Evolutionary conservation across 2,797 vertebrate species (phyloP), one percentile per base, ranked within the genome.

Genomic region (Sebastes ruberrimus): DNA sequence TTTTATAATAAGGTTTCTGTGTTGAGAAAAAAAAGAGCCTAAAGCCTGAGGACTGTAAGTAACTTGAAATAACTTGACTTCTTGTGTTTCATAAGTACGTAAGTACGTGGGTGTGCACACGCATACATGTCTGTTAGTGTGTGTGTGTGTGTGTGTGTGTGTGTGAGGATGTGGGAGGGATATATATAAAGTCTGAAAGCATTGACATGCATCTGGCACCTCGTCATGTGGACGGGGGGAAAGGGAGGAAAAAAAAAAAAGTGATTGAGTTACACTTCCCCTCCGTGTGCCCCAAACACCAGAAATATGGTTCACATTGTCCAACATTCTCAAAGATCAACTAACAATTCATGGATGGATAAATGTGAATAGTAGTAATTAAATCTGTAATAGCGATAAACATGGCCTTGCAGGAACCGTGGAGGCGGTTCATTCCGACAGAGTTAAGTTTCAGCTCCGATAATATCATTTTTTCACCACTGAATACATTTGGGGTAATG

Each of bases 191-290:
- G 83, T 90, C 87, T 91, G 84, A 91, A 95, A 92, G 91, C 92
- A 86, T 92, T 93, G 92, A 94, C 91, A 92, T 72, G 88, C 93
- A 94, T 95, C 93, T 95, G 94, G 93, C 94, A 95, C 93, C 85
- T 95, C 87, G 77, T 95, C 93, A 93, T 91, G 88, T 90, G 78
- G 88, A 92, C 71, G 69, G 88, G 74, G 74, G 33, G 30, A 52
- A 55, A 28, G 42, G 25, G 57, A 27, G 33, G 81, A 25, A 16
- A 83, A 88, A 89, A 88, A 91, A 86, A 74, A 76, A 56, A 89
- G 89, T 88, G 93, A 94, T 95, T 93, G 93, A 95, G 94, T 95
- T 95, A 95, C 94, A 86, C 85, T 93, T 89, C 90, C 89, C 88
- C 89, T 90, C 87, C 10, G 66, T 86, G 90, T 92, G 90, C 94